Conservation (phyloP, 1,140 invertebrate genomes). For the Drosophila aff. region DNA sequence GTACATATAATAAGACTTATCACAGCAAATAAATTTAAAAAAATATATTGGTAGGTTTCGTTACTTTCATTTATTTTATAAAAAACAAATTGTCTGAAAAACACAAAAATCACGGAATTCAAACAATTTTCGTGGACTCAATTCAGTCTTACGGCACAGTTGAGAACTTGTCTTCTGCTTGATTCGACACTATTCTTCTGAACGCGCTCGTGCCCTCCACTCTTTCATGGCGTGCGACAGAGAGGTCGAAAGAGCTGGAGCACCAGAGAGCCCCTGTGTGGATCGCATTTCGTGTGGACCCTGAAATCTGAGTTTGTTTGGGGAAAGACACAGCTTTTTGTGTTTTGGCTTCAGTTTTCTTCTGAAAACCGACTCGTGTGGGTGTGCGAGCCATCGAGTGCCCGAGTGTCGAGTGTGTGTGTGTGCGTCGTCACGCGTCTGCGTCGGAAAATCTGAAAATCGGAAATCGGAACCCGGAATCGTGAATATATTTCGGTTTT, state of each 20-base stretch:
- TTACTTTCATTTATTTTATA: too few species aligned
- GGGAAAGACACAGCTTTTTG: slow-evolving; percentile 43
- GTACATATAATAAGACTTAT: too few species aligned
- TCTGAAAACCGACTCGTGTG: slow-evolving; percentile 69
- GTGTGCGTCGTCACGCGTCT: slow-evolving; percentile 45
- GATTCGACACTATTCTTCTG: neutral
- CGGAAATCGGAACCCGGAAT: slow-evolving; percentile 39
- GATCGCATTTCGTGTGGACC: slow-evolving; percentile 62
- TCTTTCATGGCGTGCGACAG: neutral
- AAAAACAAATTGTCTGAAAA: too few species aligned
- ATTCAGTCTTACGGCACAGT: neutral
- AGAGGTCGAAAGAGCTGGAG: neutral
- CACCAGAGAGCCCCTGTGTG: slow-evolving; percentile 29
- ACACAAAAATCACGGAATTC: too few species aligned
- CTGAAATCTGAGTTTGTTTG: slow-evolving; percentile 71
- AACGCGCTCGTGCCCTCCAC: neutral
- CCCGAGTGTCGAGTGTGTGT: slow-evolving; percentile 19
- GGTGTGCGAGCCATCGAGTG: slow-evolving; percentile 45
- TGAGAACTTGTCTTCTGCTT: neutral
- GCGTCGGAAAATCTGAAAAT: slow-evolving; percentile 36
- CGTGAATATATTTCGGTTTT: slow-evolving; percentile 37
- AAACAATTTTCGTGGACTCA: neutral
- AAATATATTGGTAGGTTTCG: too few species aligned
- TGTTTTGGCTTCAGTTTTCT: slow-evolving; percentile 55
- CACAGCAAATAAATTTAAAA: too few species aligned